Percentiles rank a stretch among this genome's conserved stretches.
phyloP scores from a whole-genome alignment of 2,888 invertebrate genomes.

The Drosophila rubida region DNA sequence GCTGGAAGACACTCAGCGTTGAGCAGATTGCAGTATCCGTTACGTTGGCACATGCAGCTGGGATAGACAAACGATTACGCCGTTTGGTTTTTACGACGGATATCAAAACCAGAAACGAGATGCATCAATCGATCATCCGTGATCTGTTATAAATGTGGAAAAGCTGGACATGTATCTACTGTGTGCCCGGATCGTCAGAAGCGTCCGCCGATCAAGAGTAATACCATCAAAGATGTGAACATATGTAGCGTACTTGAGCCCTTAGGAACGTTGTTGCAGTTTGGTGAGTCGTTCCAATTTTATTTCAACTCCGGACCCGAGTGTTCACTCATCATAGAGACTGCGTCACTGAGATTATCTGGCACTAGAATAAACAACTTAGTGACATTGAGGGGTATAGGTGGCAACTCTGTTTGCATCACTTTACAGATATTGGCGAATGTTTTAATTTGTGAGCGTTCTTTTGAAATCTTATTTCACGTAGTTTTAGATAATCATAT shows the following conservation, averaged over 20 bases:
- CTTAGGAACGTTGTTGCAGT: background rate
- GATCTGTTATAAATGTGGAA: background rate
- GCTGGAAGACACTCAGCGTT: slow-evolving; percentile 4
- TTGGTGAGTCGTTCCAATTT: slow-evolving; percentile 9
- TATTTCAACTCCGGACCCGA: slow-evolving; percentile 6
- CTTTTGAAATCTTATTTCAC: slow-evolving; percentile 5
- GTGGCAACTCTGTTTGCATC: slow-evolving; percentile 3
- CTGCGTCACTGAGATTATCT: slow-evolving; percentile 2
- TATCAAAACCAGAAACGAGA: background rate
- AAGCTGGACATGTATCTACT: too few species aligned
- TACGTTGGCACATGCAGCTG: slow-evolving; percentile 6
- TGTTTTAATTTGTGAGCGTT: slow-evolving; percentile 8
- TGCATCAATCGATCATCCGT: background rate
- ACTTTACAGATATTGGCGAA: slow-evolving; percentile 19
- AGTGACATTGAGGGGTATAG: slow-evolving; percentile 17
- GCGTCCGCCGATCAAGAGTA: background rate
- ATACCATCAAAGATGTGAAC: slow-evolving; percentile 2
- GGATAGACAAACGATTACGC: background rate
- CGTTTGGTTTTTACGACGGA: slow-evolving; percentile 1
- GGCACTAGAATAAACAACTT: slow-evolving; percentile 9
- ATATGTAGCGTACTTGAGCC: background rate
- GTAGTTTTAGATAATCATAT: slow-evolving; percentile 4
- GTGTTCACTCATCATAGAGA: slow-evolving; percentile 8
- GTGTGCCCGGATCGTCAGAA: background rate
- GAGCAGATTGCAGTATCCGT: slow-evolving; percentile 11